A percentile compares a stretch with the other conserved stretches of the same genome.
These are phyloP conservation scores for Cyprinodon variegatus DNA, from an alignment of 2,113 vertebrate species.

Conservation along the genomic window DNA sequence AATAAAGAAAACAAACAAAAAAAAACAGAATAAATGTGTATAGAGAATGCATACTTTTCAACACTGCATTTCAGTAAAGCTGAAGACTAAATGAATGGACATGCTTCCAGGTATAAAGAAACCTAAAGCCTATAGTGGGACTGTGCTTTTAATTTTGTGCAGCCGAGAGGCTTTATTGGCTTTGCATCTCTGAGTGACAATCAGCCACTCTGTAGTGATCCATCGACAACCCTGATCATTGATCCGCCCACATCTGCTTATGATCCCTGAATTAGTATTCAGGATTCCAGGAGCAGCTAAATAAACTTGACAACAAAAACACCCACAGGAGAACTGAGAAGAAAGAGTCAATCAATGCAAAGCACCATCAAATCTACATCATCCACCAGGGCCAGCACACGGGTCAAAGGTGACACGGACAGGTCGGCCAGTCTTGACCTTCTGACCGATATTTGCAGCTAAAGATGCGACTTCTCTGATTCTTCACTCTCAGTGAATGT, in stretches of 20 bases:
- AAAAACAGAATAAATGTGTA: too few species aligned
- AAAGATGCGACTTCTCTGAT: constrained; percentile 81
- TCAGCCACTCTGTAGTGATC: constrained; percentile 54
- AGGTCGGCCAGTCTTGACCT: constrained; percentile 89
- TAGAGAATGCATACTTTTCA: too few species aligned
- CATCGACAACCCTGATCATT: constrained; percentile 85
- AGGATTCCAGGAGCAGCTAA: constrained; percentile 94
- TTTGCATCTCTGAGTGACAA: constrained; percentile 42
- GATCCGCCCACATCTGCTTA: constrained; percentile 90
- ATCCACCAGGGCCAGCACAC: constrained; percentile 85
- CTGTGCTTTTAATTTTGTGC: background rate
- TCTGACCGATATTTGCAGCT: constrained; percentile 84
- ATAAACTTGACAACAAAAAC: constrained; percentile 93
- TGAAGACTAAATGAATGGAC: too few species aligned
- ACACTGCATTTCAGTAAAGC: too few species aligned
- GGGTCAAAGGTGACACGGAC: constrained; percentile 93
- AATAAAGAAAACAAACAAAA: too few species aligned
- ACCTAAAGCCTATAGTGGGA: background rate
- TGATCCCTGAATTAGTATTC: constrained; percentile 99
- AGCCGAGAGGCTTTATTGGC: constrained; percentile 9
- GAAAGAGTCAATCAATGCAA: constrained; percentile 89
- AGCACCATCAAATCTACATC: constrained; percentile 98
- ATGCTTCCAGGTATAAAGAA: background rate
- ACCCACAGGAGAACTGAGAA: constrained; percentile 79
- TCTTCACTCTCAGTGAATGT: constrained; percentile 28